These are phyloP conservation scores for Bettongia penicillata DNA, from an alignment of 2,113 vertebrate genomes.

Conservation along the genomic window DNA sequence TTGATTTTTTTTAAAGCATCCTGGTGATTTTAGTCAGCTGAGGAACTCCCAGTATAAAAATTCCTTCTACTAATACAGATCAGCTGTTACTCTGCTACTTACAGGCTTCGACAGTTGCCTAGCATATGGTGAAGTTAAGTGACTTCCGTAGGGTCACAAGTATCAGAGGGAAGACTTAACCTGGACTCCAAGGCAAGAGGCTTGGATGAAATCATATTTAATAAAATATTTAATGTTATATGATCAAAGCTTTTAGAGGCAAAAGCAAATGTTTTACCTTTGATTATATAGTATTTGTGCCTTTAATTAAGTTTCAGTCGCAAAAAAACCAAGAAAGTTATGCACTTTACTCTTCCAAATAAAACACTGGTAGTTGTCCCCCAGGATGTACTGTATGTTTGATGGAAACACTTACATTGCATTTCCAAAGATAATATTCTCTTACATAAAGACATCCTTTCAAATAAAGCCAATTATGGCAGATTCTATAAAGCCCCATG, in stretches of 20 bases:
- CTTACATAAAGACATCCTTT: conserved; percentile 41
- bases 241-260: not conserved
- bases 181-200: not conserved
- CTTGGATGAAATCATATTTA: not conserved
- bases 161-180: not conserved
- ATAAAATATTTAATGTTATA: not conserved
- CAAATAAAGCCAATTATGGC: not conserved
- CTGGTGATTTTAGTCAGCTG: not conserved
- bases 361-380: not conserved
- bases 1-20: not conserved
- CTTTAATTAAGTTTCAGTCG: not conserved
- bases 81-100: not conserved
- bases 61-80: not conserved
- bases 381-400: not conserved
- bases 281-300: not conserved
- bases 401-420: conserved; percentile 13
- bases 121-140: not conserved
- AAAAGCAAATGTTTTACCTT: not conserved
- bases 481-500: not conserved
- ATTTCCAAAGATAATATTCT: not conserved
- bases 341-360: not conserved
- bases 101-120: not conserved
- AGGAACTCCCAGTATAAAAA: not conserved
- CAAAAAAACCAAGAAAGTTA: not conserved
- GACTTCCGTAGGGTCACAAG: not conserved